Base-by-base conservation (phyloP, 2,888 invertebrate genomes). In the Tenthredo amoena region DNA sequence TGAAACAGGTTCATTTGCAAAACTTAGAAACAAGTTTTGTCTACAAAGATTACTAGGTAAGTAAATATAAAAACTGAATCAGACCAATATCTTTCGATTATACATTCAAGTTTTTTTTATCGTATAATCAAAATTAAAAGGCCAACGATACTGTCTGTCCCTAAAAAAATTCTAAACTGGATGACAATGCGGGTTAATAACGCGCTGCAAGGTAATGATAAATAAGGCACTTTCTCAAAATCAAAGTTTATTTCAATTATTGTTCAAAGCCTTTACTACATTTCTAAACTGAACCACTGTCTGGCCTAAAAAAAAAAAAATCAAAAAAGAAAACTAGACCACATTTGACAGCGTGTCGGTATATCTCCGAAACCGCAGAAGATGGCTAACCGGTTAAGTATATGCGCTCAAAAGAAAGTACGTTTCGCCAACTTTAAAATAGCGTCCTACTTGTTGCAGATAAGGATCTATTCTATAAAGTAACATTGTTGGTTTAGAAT, bases 361-460 rank as follows among this genome's bases (percentile, higher is more conserved):
- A 40, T 43, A 40, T 74, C 43, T 43, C 74, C 18, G n/a, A 74
- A 74, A 74, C 43, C 40, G 37, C 43, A 21, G 15, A 71, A n/a
- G 37, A 74, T 34, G 18, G 74, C 10, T 21, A 74, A 74, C 74
- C 26, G 43, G 74, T 74, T 43, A 21, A 74, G n/a, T 34, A 37
- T 7, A 18, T n/a, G 26, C 21, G 9, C 4, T 40, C n/a, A 12
- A 43, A 43, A 43, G 43, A 74, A 74, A 74, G 74, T 74, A 43
- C 40, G 74, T 43, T 43, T 74, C n/a, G 43, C 74, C 74, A 43
- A 21, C 18, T 74, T 74, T 74, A 43, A 43, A 74, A 74, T 15
- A 74, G 74, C 74, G 74, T 74, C 40, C 74, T 43, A 74, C 40
- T 74, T 74, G 21, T 40, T 72, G 43, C 72, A 43, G 72, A 72